Base-by-base conservation (phyloP, 2,888 invertebrate species). In the Vanessa cardui region DNA sequence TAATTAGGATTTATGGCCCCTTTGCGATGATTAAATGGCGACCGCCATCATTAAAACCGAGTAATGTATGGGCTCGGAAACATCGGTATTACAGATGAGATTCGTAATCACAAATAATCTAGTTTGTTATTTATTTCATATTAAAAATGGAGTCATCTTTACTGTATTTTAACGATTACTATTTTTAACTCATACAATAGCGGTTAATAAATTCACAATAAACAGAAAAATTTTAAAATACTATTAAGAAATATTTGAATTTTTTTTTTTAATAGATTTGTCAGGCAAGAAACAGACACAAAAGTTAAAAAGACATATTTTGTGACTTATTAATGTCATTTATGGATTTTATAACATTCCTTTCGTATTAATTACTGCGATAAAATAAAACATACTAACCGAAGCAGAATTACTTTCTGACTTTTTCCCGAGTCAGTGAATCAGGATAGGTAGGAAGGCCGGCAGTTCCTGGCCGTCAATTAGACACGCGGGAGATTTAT, bases 401-500 rank as follows among this genome's bases (percentile, higher is more conserved):
- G 58, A 60, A 65, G 66, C 59, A 54, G 64, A 62, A 66, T 71
- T 62, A 64, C 69, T 69, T 69, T 66, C 66, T 64, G 64, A 71
- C 66, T 71, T 71, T 69, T 66, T 69, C 71, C 69, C 54, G 64
- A 69, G 69, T 66, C 61, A 69, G 72, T 75, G 72, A 75, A 76
- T 74, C 73, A 75, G 70, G 70, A 71, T 71, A 67, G 70, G 68
- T 70, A 69, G 70, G 56, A 70, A 61, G 73, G 72, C 75, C 69
- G 77, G 80, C 81, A 82, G 84, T 82, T 84, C 81, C 82, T 81
- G 81, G 79, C 87, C 87, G 88, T 89, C 91, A 89, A 89, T 89
- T 90, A 90, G 89, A 90, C 89, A 86, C 83, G 80, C 81, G 80
- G 82, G 81, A 88, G 89, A 90, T 91, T 90, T 91, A 90, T 90